Conservation (phyloP, 1,140 invertebrate genomes). For the Heliothis subflexa region DNA sequence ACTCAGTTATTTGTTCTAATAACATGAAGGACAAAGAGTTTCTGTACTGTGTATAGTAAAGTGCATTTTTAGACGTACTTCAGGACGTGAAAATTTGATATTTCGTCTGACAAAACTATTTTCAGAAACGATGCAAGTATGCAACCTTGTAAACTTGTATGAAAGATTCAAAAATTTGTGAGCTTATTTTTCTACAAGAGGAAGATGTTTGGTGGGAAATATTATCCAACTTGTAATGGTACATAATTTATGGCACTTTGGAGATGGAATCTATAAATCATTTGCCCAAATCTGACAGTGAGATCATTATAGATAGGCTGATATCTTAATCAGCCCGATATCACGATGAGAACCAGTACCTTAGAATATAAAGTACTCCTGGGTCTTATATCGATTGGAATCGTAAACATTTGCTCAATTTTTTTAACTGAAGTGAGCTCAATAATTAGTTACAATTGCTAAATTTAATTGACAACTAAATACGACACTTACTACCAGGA, state of each 20-base stretch:
- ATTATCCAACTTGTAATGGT: background rate
- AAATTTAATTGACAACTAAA: conserved; percentile 12
- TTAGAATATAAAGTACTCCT: too few species aligned
- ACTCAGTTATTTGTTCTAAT: conserved; percentile 20
- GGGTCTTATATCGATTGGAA: too few species aligned
- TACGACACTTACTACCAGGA: background rate
- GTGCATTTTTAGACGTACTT: background rate
- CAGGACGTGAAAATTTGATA: too few species aligned
- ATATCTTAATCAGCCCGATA: background rate
- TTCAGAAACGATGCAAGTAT: too few species aligned
- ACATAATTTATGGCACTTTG: background rate
- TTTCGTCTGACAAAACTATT: too few species aligned
- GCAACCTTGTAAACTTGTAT: background rate
- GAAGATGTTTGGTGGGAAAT: background rate
- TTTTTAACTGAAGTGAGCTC: too few species aligned
- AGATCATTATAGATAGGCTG: background rate
- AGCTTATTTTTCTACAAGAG: background rate
- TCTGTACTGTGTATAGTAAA: background rate
- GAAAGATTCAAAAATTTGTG: background rate
- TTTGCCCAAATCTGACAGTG: background rate
- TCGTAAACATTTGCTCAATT: too few species aligned
- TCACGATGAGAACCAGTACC: too few species aligned
- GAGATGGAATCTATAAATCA: background rate
- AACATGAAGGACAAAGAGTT: conserved; percentile 3
- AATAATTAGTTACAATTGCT: background rate